Base-by-base conservation (phyloP, 2,797 vertebrate species). In the Sebastes matsubarae region DNA sequence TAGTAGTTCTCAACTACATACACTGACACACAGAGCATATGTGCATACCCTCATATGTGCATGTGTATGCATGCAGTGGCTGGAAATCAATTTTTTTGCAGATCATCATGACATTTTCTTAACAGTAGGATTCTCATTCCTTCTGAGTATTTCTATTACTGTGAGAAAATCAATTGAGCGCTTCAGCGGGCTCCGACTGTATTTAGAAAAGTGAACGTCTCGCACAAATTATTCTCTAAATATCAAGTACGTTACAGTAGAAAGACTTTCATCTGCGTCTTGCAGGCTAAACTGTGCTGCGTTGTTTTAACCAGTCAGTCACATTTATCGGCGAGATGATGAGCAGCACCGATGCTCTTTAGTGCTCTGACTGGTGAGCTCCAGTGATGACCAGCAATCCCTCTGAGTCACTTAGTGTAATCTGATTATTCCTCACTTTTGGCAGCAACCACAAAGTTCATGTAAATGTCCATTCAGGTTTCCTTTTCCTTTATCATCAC, bases 201-300 rank as follows among this genome's bases (percentile, higher is more conserved):
- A 63, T 72, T 68, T 55, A 68, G 58, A 57, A 58, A 82, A 74
- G 52, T 27, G 34, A 87, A 46, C 29, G 9, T 2, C 77, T 57
- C 13, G 27, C 10, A 50, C 27, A 75, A 78, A 77, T 25, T 13
- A 67, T 25, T 57, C 70, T 36, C 25, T 1, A 24, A 77, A 74
- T 79, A 34, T 68, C 64, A 63, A 66, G 25, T 38, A 11, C 4
- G 20, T 14, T 25, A 13, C 18, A 38, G 20, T 20, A 58, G 18
- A 42, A 13, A 68, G 25, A 65, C 67, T 42, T 64, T 42, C 12
- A 24, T 27, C 25, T 42, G 57, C 6, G 12, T 13, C 30, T 32
- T 20, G 27, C 36, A 30, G 54, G 22, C 22, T 68, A 60, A 65
- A 59, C 46, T 50, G 34, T 32, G 20, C 11, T 34, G 27, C 1